Evolutionary conservation across 2,113 vertebrate species (phyloP).

Genomic region (Myxocyprinus asiaticus): DNA sequence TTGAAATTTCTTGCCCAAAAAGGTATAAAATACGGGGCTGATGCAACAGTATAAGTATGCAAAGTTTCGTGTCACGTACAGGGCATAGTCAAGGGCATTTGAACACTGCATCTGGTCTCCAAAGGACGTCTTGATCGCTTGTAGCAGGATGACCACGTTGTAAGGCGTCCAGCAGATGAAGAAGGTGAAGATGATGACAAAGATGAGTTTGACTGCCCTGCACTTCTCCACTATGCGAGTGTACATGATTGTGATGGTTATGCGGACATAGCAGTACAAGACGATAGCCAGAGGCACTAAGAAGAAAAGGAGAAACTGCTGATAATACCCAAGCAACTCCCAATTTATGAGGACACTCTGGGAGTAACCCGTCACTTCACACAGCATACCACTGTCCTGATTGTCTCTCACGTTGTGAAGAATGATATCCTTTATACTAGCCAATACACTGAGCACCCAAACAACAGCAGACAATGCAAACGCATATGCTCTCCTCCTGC

Average conservation of each 20-base stretch:
- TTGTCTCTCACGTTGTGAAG: slow-evolving; percentile 48
- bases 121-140: slow-evolving; percentile 53
- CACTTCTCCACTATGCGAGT: slow-evolving; percentile 73
- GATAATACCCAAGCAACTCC: slow-evolving; percentile 68
- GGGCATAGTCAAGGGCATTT: slow-evolving; percentile 59
- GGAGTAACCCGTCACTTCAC: slow-evolving; percentile 56
- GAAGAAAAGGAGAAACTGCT: slow-evolving; percentile 77
- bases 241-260: slow-evolving; percentile 69
- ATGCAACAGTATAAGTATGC: slow-evolving; percentile 78
- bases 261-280: slow-evolving; percentile 73
- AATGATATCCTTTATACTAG: slow-evolving; percentile 73
- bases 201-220: slow-evolving; percentile 74
- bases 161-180: slow-evolving; percentile 78
- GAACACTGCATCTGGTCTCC: not conserved
- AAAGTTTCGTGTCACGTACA: slow-evolving; percentile 71
- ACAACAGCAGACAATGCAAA: slow-evolving; percentile 50
- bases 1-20: slow-evolving; percentile 79
- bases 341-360: slow-evolving; percentile 52
- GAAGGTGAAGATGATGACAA: slow-evolving; percentile 73
- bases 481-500: slow-evolving; percentile 63
- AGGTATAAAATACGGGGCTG: slow-evolving; percentile 77
- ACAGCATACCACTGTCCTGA: not conserved
- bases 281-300: slow-evolving; percentile 71
- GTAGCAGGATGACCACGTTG: slow-evolving; percentile 72
- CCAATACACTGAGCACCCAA: slow-evolving; percentile 71